Evolutionary conservation across 2,888 invertebrate genomes (phyloP).

Genomic region (Toxonevra muliebris): DNA sequence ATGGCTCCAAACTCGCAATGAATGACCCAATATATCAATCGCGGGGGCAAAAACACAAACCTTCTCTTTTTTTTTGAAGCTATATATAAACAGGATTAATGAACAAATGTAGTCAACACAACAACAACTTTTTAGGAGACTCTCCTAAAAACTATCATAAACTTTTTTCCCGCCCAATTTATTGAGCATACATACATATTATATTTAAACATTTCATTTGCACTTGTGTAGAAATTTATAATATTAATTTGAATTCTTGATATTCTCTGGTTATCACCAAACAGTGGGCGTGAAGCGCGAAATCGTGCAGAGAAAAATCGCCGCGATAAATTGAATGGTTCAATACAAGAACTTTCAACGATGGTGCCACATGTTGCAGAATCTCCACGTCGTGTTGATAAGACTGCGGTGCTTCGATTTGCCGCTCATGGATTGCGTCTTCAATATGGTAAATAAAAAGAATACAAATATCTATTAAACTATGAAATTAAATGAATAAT

Average conservation of each 20-base stretch:
- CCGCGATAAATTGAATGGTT: slow-evolving; percentile 86
- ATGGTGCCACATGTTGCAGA: slow-evolving; percentile 85
- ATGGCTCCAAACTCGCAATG: too few species aligned
- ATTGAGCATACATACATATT: not conserved
- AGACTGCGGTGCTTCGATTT: slow-evolving; percentile 87
- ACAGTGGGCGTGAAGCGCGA: slow-evolving; percentile 79
- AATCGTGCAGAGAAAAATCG: slow-evolving; percentile 92
- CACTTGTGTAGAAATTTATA: not conserved
- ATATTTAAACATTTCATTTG: not conserved
- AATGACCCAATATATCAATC: too few species aligned
- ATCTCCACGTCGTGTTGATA: slow-evolving; percentile 86
- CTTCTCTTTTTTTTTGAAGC: too few species aligned
- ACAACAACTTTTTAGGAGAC: too few species aligned
- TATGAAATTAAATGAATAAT: too few species aligned
- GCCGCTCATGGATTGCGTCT: slow-evolving; percentile 86
- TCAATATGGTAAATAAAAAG: slow-evolving; percentile 69
- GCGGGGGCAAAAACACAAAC: too few species aligned
- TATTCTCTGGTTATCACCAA: not conserved
- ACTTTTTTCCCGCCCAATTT: too few species aligned
- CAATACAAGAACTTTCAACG: slow-evolving; percentile 82
- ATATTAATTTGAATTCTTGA: not conserved
- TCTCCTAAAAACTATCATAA: too few species aligned
- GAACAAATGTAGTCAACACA: too few species aligned
- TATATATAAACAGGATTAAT: too few species aligned
- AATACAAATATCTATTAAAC: not conserved